Evolutionary conservation across 1,140 invertebrate species (phyloP), one percentile per base, ranked within the genome.

Genomic region (Mizuhopecten yessoensis): DNA sequence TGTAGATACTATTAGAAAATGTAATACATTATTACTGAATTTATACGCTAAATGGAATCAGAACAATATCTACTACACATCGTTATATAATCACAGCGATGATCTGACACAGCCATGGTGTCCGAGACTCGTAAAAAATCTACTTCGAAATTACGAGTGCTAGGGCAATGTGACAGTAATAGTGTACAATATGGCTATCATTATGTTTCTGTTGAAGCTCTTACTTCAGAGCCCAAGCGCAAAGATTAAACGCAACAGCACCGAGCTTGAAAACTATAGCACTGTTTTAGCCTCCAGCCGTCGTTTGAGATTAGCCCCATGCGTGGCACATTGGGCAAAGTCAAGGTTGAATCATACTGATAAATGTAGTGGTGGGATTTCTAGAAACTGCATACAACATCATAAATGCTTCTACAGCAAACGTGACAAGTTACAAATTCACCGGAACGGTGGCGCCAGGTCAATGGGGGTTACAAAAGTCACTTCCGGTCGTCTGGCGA

Each of bases 341-440:
- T 75, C 57, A 75, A 75, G 57, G 57, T 11, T 17, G 5, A 29
- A 29, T 75, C 57, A 75, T 11, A n/a, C 29, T 75, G 57, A 75
- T 75, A 23, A 17, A 75, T 75, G 57, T n/a, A 75, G 5, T 75
- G 57, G 29, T 75, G 2, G 23, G 17, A n/a, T 75, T 75, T 29
- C 57, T 29, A 75, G 57, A 75, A n/a, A 75, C 57, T 75, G 0
- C 23, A 29, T n/a, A 75, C 23, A 75, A 75, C n/a, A 75, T 75
- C 57, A 29, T 29, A 75, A 75, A 75, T 75, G 23, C 23, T 75
- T 29, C 11, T n/a, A 75, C n/a, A n/a, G 17, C 17, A 29, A 75
- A 75, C n/a, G n/a, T n/a, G 23, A 75, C 57, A 75, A 75, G 57
- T 75, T 75, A 75, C 15, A 75, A 75, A 75, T 75, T 75, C 57